Evolutionary conservation across 1,140 invertebrate genomes (phyloP).

Genomic region (Eriocheir sinensis): DNA sequence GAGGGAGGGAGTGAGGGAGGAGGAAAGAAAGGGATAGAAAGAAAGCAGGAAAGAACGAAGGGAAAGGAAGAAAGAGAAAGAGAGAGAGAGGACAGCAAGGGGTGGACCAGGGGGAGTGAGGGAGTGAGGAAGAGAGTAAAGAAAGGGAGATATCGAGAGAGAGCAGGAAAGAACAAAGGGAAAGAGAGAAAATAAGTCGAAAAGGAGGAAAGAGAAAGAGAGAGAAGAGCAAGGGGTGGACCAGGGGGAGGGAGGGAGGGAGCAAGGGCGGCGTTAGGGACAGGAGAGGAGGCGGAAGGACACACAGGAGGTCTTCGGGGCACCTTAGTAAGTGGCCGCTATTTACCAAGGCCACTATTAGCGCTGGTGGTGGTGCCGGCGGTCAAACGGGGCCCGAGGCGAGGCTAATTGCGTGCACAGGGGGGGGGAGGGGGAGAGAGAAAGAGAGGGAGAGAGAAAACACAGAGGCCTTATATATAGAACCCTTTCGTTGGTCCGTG

Average conservation of each 20-base stretch:
- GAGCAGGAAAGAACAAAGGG: neutral
- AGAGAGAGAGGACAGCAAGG: neutral
- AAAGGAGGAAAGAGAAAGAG: neutral
- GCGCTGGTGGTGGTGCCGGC: neutral
- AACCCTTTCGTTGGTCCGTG: too few species aligned
- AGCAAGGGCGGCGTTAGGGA: neutral
- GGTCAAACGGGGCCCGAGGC: neutral
- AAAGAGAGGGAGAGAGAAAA: conserved; percentile 9
- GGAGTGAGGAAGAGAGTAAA: neutral
- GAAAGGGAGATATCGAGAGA: neutral
- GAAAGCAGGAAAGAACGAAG: neutral
- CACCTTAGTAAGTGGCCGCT: neutral
- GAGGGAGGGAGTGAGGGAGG: too few species aligned
- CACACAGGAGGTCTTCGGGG: too few species aligned
- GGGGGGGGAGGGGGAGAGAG: neutral
- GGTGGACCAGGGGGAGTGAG: neutral
- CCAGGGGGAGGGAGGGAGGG: neutral
- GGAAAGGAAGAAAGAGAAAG: neutral
- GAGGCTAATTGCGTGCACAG: too few species aligned
- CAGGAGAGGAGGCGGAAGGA: neutral
- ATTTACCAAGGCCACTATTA: neutral
- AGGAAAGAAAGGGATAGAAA: too few species aligned
- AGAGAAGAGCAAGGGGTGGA: neutral
- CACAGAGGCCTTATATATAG: too few species aligned
- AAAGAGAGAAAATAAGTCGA: neutral